Conservation (phyloP, 2,113 vertebrate genomes). For the Rhinogobius similis region DNA sequence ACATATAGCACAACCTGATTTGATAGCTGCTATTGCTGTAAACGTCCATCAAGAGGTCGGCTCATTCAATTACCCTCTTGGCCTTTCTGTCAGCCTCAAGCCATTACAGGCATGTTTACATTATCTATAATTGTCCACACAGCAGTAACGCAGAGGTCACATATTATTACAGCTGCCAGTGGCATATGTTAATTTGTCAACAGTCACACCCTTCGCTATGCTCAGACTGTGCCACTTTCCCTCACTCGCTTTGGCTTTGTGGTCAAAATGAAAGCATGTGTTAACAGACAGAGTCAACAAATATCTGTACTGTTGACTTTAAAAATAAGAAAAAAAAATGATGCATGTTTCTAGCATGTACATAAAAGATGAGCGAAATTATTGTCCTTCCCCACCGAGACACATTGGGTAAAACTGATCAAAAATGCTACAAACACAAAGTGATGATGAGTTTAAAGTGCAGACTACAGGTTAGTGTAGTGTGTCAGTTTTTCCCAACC, state of each 20-base stretch:
- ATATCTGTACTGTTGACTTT: neutral
- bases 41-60: neutral
- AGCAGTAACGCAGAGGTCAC: conserved; percentile 5
- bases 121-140: neutral
- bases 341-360: neutral
- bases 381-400: neutral
- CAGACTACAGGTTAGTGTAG: no score
- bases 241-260: neutral
- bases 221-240: neutral
- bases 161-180: conserved; percentile 7
- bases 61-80: neutral
- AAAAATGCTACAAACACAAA: no score
- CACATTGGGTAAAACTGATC: no score
- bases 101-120: neutral
- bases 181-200: conserved; percentile 6
- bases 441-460: no score
- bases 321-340: neutral
- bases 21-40: neutral
- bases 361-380: neutral
- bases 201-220: neutral
- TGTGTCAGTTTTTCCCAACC: no score
- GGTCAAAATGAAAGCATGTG: neutral
- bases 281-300: neutral
- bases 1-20: neutral
- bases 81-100: neutral